Evolutionary conservation across 2,888 invertebrate genomes (phyloP), one percentile per base, ranked within the genome.

Genomic region (Leptogaster cylindrica): DNA sequence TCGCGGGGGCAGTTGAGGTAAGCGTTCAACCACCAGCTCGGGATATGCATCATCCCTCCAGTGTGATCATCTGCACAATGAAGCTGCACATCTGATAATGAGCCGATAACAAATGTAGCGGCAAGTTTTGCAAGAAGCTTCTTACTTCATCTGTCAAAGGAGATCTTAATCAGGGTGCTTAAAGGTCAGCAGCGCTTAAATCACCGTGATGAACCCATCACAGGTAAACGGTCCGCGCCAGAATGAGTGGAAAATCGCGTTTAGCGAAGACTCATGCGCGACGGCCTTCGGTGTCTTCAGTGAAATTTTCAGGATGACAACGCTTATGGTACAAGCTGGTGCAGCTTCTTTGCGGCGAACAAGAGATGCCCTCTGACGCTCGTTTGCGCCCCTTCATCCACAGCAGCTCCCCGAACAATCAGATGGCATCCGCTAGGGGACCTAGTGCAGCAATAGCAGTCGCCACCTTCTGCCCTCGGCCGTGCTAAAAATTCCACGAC

Each of bases 271-370:
- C 6, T 18, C n/a, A n/a, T n/a, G n/a, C n/a, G 12, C 23, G n/a
- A n/a, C 55, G 55, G 55, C 55, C 55, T 55, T 55, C 55, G 31
- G 14, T 55, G 39, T 39, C 55, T 55, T 55, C 7, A 55, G 55
- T 55, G 55, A 55, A 55, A 55, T 55, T 55, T 55, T 31, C 55
- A 55, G 55, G 55, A 55, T 55, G 55, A 55, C 55, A 55, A 55
- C 33, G 55, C 55, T 20, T 20, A 16, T 16, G 14, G 55, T 36
- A 55, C 16, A 16, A 31, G 51, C 12, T 36, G 55, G 36, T 12
- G 20, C 10, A 23, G 46, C 46, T 23, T 46, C 23, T 46, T 46
- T 8, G 44, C 12, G 23, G 23, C 46, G 25, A 20, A 20, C 46
- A 27, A 61, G 61, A 27, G 44, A 28, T 61, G 61, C 61, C 61